Conservation (phyloP, 1,140 invertebrate species). For the Euglossa dilemma region DNA sequence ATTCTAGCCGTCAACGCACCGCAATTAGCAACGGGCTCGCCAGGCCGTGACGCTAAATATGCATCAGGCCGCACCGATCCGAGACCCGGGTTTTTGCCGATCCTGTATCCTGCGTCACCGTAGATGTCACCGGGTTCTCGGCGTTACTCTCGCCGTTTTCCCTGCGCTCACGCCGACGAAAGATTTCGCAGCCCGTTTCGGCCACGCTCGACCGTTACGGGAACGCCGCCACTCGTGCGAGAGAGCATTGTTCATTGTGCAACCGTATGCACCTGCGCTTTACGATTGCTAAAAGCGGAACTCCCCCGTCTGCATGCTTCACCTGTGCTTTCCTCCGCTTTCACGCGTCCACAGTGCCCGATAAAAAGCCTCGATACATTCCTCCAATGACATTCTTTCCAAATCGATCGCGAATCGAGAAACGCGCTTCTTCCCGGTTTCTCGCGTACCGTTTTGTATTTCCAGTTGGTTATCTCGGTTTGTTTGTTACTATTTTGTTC, state of each 20-base stretch:
- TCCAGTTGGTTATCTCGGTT: neutral
- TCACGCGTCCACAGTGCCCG: constrained; percentile 10
- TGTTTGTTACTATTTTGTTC: neutral
- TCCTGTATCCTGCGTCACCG: neutral
- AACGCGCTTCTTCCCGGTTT: neutral
- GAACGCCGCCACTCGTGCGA: constrained; percentile 35
- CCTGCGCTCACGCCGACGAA: neutral
- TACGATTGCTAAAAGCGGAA: constrained; percentile 68
- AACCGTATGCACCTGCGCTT: constrained; percentile 70
- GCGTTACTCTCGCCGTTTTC: neutral
- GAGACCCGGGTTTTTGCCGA: neutral
- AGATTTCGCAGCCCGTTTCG: neutral
- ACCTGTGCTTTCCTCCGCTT: constrained; percentile 67
- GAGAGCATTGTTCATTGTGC: constrained; percentile 70
- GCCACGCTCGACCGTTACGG: constrained; percentile 31
- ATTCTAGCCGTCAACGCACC: constrained; percentile 11
- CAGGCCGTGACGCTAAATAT: constrained; percentile 39
- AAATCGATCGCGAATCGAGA: neutral
- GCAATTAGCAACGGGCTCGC: constrained; percentile 38
- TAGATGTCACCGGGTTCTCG: neutral
- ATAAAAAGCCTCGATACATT: constrained; percentile 44
- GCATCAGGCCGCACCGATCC: neutral
- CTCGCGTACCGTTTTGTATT: neutral
- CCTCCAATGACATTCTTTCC: neutral
- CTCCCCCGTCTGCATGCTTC: constrained; percentile 64